Evolutionary conservation across 2,888 invertebrate genomes (phyloP).

Genomic region (Drosophila infuscata): DNA sequence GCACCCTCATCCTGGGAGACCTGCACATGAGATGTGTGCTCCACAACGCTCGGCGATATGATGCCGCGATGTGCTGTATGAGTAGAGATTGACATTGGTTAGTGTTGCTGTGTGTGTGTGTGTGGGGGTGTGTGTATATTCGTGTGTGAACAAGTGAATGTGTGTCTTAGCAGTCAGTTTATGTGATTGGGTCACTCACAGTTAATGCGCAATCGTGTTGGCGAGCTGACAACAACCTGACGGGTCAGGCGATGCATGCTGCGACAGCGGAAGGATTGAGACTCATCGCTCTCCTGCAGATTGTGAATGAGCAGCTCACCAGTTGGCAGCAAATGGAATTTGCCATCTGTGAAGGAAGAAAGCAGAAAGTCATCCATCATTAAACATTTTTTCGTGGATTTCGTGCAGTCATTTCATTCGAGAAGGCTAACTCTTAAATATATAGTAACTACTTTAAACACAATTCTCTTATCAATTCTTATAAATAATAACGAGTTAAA

Average conservation of each 20-base stretch:
- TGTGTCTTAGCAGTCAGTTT: constrained; percentile 8
- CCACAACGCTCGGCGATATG: constrained; percentile 90
- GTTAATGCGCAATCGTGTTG: constrained; percentile 89
- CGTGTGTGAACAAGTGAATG: neutral
- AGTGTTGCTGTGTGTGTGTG: constrained; percentile 23
- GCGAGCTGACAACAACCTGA: constrained; percentile 89
- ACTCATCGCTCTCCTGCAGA: constrained; percentile 90
- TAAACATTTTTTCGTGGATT: constrained; percentile 1
- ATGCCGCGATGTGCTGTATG: constrained; percentile 89
- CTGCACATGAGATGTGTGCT: constrained; percentile 89
- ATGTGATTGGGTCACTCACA: constrained; percentile 86
- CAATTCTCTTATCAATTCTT: neutral
- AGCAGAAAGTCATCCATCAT: neutral
- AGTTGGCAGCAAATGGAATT: constrained; percentile 90
- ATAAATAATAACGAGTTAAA: neutral
- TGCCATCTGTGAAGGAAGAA: constrained; percentile 87
- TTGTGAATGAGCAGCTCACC: constrained; percentile 91
- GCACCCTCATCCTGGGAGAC: constrained; percentile 91
- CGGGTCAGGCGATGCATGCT: constrained; percentile 91
- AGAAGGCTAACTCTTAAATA: neutral
- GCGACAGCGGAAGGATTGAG: constrained; percentile 89
- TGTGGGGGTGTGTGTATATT: neutral
- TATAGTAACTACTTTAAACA: neutral
- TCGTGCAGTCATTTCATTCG: neutral
- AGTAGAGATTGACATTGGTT: constrained; percentile 69